These are phyloP conservation scores for Cyphomyrus discorhynchus DNA, from an alignment of 2,113 vertebrate species.

Conservation along the genomic window DNA sequence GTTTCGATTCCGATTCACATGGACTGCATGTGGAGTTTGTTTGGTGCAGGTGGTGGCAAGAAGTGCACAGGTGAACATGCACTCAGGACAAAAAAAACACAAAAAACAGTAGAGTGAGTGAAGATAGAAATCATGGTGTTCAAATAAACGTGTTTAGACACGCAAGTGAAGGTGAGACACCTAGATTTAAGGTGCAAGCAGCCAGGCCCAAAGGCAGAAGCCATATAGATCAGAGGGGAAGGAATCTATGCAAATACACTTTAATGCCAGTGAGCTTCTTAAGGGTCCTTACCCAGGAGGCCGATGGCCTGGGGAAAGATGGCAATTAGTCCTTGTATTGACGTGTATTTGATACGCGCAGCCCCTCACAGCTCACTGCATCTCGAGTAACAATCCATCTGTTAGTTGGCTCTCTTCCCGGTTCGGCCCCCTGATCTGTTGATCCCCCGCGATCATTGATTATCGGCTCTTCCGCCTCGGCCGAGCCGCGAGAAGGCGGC, in stretches of 20 bases:
- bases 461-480: not conserved
- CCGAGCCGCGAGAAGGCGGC: too few species aligned
- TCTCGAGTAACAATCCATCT: too few species aligned
- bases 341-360: not conserved
- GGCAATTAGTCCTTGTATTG: not conserved
- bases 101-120: not conserved
- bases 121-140: not conserved
- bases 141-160: not conserved
- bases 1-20: not conserved
- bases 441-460: not conserved
- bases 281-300: not conserved
- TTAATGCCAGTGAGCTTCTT: not conserved
- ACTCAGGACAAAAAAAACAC: not conserved
- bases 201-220: not conserved
- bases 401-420: too few species aligned
- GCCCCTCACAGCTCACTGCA: not conserved
- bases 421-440: not conserved
- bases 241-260: not conserved
- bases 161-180: not conserved
- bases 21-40: not conserved
- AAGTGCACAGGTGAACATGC: not conserved
- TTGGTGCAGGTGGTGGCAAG: not conserved
- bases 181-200: not conserved
- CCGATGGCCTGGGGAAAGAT: not conserved
- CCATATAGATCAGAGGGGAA: not conserved